These are phyloP conservation scores for Erebia ligea DNA, from an alignment of 2,888 invertebrate species.

Conservation along the genomic window DNA sequence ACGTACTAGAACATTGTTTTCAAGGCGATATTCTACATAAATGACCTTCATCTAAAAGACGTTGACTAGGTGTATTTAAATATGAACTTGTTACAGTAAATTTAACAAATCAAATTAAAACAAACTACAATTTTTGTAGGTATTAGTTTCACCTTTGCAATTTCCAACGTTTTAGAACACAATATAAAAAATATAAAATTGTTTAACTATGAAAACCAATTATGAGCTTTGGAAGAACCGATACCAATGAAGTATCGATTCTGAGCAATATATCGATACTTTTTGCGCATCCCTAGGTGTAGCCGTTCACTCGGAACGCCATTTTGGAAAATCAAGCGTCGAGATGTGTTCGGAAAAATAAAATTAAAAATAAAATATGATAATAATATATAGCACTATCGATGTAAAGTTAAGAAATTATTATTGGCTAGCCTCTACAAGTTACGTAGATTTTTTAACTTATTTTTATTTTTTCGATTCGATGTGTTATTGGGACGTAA, in stretches of 20 bases:
- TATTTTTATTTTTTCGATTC: conserved; percentile 42
- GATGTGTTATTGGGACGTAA: conserved; percentile 24
- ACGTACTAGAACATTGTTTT: too few relatives aligned
- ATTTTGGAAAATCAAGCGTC: conserved; percentile 30
- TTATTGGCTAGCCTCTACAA: conserved; percentile 54
- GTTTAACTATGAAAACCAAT: background rate
- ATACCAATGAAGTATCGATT: background rate
- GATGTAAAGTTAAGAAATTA: conserved; percentile 53
- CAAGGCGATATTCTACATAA: too few relatives aligned
- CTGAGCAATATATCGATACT: background rate
- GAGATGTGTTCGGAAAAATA: conserved; percentile 33
- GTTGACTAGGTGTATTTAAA: too few relatives aligned
- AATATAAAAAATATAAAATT: too few relatives aligned
- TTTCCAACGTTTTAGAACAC: too few relatives aligned
- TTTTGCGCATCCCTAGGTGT: conserved; percentile 16
- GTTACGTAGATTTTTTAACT: conserved; percentile 53
- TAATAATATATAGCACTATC: conserved; percentile 52
- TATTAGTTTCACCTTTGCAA: too few relatives aligned
- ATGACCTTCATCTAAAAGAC: too few relatives aligned
- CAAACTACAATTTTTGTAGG: too few relatives aligned
- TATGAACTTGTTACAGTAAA: too few relatives aligned
- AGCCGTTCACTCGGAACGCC: conserved; percentile 29
- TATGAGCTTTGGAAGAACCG: background rate
- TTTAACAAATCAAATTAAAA: too few relatives aligned
- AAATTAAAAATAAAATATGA: conserved; percentile 51